Evolutionary conservation across 1,140 invertebrate genomes (phyloP), one percentile per base, ranked within the genome.

Genomic region (Drosophila sp.): DNA sequence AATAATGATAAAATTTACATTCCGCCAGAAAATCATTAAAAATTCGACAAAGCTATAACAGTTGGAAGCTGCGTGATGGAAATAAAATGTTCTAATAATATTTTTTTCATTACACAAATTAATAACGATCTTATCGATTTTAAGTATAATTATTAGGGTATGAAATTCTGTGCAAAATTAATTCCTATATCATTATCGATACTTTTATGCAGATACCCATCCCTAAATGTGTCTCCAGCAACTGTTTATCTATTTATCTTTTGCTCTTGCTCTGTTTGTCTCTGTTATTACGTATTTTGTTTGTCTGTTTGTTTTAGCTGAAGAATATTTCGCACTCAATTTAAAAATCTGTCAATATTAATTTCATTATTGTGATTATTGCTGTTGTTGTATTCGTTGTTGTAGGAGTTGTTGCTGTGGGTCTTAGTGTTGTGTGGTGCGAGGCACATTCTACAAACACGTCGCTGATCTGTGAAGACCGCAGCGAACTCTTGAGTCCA

Each of bases 311-410:
- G 74, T 61, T 43, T 36, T 14, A 36, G n/a, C 29, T 25, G 54
- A 64, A 76, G 73, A 76, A 76, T 66, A 72, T 76, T 76, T 76
- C 62, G 73, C 73, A 76, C 69, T 76, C 73, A 76, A 72, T 65
- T 76, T 76, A 64, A 84, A 78, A 76, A 84, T 69, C 73, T 80
- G 81, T 86, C 81, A 84, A 84, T 84, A 84, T 80, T 80, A 64
- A 11, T n/a, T 77, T 43, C 16, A 59, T 53, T 46, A 46, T 53
- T 75, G 48, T 61, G 25, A 13, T 43, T 41, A 18, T 34, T 64
- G 29, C 7, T 71, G 34, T 54, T 21, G 14, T 61, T 34, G 7
- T 51, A n/a, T n/a, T n/a, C n/a, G n/a, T 4, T 32, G 16, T 16
- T 62, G 4, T 29, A 0, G 27, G 3, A 2, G 27, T 29, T 7